phyloP scores from a whole-genome alignment of 2,797 vertebrate genomes.

The Lacerta agilis region DNA sequence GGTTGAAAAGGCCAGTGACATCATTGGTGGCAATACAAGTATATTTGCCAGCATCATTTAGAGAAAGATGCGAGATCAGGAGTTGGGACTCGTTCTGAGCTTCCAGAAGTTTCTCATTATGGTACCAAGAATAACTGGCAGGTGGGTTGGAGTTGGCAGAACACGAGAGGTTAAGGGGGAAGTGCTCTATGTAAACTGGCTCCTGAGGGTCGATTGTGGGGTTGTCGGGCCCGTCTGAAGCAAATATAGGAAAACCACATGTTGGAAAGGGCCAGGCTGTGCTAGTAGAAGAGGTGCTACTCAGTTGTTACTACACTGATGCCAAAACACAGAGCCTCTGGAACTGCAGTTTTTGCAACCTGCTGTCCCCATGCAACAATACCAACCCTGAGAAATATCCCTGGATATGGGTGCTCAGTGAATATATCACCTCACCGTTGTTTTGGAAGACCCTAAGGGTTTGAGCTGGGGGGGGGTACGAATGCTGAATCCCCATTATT shows the following conservation, averaged over 20 bases:
- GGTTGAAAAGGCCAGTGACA: not conserved
- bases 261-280: not conserved
- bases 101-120: not conserved
- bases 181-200: not conserved
- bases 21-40: constrained; percentile 33
- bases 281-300: not conserved
- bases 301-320: too few relatives aligned
- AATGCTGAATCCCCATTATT: too few relatives aligned
- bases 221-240: constrained; percentile 53
- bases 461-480: too few relatives aligned
- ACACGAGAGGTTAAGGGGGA: constrained; percentile 39
- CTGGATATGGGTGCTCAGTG: not conserved
- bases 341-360: not conserved
- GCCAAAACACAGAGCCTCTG: not conserved
- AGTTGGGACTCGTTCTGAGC: not conserved
- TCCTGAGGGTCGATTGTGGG: constrained; percentile 26
- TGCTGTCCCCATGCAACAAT: too few relatives aligned
- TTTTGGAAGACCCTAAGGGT: not conserved
- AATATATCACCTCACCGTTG: too few relatives aligned
- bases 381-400: not conserved
- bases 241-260: not conserved
- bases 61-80: constrained; percentile 2
- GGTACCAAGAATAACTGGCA: constrained; percentile 39
- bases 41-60: constrained; percentile 20
- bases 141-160: constrained; percentile 31